Evolutionary conservation across 2,888 invertebrate species (phyloP).

Genomic region (Drosophila heteroneura): DNA sequence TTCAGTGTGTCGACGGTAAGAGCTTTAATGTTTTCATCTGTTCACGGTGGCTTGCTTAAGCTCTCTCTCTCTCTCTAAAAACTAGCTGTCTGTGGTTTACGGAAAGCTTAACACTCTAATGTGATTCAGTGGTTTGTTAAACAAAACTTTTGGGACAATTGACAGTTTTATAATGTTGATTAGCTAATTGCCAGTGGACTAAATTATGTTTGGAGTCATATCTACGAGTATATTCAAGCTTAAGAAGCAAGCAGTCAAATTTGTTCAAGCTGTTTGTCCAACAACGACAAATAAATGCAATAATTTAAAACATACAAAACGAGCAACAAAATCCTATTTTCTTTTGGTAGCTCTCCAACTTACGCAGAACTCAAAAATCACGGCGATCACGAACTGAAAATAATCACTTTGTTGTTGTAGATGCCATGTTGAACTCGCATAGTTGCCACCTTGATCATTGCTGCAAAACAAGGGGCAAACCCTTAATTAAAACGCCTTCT

Average conservation of each 20-base stretch:
- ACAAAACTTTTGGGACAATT: not conserved
- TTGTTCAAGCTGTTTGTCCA: not conserved
- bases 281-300: not conserved
- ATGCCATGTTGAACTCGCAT: not conserved
- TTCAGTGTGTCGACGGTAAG: conserved; percentile 10
- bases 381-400: not conserved
- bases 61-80: not conserved
- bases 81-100: not conserved
- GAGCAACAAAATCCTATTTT: not conserved
- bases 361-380: conserved; percentile 9
- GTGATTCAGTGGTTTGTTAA: not conserved
- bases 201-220: too few species aligned
- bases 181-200: not conserved
- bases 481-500: conserved; percentile 71
- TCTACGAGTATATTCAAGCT: not conserved
- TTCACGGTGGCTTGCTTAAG: not conserved
- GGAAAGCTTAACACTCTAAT: not conserved
- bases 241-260: not conserved
- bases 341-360: not conserved
- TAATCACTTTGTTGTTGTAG: conserved; percentile 5
- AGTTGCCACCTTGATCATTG: conserved; percentile 30
- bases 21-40: conserved; percentile 19
- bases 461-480: conserved; percentile 2
- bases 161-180: not conserved
- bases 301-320: not conserved